phyloP scores from a whole-genome alignment of 1,140 invertebrate genomes.

The Rhagoletis zephyria region DNA sequence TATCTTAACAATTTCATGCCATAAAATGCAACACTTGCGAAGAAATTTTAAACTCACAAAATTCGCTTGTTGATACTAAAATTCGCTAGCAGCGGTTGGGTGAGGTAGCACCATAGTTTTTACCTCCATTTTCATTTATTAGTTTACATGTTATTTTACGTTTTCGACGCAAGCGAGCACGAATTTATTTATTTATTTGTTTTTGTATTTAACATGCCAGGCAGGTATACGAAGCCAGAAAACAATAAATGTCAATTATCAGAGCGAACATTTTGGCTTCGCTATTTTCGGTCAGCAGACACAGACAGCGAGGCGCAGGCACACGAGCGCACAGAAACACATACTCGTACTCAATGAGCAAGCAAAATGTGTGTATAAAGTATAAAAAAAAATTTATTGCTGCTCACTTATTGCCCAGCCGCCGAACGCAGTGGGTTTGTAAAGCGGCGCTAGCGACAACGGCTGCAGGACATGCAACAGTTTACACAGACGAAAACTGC shows the following conservation, averaged over 20 bases:
- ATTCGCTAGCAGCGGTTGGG: background rate
- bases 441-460: background rate
- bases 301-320: background rate
- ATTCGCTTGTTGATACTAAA: too few species aligned
- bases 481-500: background rate
- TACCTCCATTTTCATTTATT: background rate
- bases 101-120: background rate
- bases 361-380: background rate
- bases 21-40: too few species aligned
- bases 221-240: background rate
- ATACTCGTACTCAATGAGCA: background rate
- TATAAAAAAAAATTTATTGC: background rate
- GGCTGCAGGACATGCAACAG: background rate
- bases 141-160: background rate
- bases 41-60: too few species aligned
- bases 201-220: background rate
- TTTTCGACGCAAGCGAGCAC: background rate
- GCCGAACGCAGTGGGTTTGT: background rate
- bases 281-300: conserved; percentile 4
- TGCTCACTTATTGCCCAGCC: background rate
- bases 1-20: too few species aligned
- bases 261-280: background rate
- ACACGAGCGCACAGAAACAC: background rate
- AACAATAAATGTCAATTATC: conserved; percentile 39
- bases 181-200: background rate